Conservation (phyloP, 2,113 vertebrate species). For the Esox niger region DNA sequence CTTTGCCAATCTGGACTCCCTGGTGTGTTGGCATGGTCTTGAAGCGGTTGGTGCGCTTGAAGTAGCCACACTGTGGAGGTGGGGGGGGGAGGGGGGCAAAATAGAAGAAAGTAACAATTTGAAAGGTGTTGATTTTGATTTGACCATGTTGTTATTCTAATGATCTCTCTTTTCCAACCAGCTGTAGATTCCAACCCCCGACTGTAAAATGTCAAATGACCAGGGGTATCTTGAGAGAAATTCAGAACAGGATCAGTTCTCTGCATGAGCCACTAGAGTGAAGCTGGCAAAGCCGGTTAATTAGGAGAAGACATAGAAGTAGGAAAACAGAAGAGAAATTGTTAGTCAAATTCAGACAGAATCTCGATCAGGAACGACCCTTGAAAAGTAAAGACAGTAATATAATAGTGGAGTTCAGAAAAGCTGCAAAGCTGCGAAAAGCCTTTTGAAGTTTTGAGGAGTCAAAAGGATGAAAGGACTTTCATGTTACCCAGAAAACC, state of each 20-base stretch:
- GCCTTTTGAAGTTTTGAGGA: not conserved
- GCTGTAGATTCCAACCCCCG: too few relatives aligned
- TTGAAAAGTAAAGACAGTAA: not conserved
- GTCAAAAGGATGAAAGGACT: not conserved
- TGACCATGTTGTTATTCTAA: not conserved
- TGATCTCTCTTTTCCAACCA: not conserved
- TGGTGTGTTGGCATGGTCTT: slow-evolving; percentile 78
- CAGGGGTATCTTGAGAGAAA: not conserved
- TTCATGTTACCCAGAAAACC: slow-evolving; percentile 23
- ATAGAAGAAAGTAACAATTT: not conserved
- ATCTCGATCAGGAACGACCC: too few relatives aligned
- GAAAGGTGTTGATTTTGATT: not conserved
- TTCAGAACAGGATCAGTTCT: too few relatives aligned
- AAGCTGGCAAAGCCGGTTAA: too few relatives aligned
- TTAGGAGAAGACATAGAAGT: too few relatives aligned
- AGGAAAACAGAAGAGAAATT: too few relatives aligned
- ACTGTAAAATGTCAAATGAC: too few relatives aligned
- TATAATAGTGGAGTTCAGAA: not conserved
- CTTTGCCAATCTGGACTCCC: slow-evolving; percentile 76
- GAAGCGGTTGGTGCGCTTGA: slow-evolving; percentile 73
- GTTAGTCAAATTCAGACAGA: too few relatives aligned
- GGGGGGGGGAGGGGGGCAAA: slow-evolving; percentile 4
- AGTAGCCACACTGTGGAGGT: slow-evolving; percentile 80
- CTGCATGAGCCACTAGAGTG: too few relatives aligned
- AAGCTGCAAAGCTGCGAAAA: not conserved